Conservation (phyloP, 2,797 vertebrate genomes). For the Anisognathus igniventris region DNA sequence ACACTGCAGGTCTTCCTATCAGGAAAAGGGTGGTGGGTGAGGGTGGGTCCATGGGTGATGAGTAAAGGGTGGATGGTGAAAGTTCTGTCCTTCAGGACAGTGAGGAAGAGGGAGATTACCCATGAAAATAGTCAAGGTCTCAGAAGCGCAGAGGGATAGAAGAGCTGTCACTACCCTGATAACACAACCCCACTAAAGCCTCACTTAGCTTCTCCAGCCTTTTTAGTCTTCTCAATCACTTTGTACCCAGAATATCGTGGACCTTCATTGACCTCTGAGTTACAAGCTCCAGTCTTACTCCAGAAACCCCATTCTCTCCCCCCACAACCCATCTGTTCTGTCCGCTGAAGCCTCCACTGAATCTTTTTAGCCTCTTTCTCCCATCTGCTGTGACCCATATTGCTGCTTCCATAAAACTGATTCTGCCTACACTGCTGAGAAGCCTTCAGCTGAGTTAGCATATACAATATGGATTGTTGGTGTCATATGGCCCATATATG, state of each 20-base stretch:
- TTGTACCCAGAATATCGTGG: conserved; percentile 11
- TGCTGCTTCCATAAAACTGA: conserved; percentile 54
- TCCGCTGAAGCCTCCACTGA: conserved; percentile 49
- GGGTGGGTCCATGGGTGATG: not conserved
- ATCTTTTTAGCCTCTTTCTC: conserved; percentile 64
- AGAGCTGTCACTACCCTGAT: not conserved
- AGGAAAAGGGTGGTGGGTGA: not conserved
- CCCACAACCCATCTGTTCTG: conserved; percentile 60
- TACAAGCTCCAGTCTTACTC: conserved; percentile 38
- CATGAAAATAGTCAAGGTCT: not conserved
- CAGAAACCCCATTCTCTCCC: conserved; percentile 46
- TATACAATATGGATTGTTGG: conserved; percentile 56
- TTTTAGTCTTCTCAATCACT: conserved; percentile 10
- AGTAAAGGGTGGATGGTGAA: not conserved
- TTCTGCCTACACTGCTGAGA: conserved; percentile 58
- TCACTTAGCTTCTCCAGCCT: not conserved
- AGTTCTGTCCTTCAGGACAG: not conserved
- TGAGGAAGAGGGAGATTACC: not conserved
- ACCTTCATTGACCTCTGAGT: conserved; percentile 22
- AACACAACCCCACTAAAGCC: not conserved
- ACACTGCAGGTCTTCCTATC: not conserved
- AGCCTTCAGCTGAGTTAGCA: conserved; percentile 59
- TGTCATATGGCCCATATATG: conserved; percentile 57
- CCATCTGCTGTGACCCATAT: conserved; percentile 69
- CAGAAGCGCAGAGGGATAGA: not conserved